phyloP scores from a whole-genome alignment of 1,140 invertebrate genomes.

The Lepidurus couesii region DNA sequence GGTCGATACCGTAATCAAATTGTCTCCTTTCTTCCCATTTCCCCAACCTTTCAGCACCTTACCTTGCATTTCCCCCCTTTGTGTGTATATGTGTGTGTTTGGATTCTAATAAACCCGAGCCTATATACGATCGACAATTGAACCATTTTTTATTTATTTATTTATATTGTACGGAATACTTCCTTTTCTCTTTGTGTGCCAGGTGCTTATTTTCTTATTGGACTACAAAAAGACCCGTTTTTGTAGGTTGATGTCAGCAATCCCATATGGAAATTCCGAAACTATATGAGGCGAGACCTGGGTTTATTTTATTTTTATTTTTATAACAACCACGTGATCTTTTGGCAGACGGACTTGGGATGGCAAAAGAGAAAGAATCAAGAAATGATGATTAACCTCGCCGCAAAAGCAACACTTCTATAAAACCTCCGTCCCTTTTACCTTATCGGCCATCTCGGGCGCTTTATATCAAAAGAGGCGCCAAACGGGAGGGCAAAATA shows the following conservation, averaged over 20 bases:
- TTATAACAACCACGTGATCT: neutral
- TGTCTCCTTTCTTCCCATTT: neutral
- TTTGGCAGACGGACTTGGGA: neutral
- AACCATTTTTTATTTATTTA: too few species aligned
- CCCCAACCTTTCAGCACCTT: neutral
- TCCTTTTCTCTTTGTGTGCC: too few species aligned
- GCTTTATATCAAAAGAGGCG: constrained; percentile 1
- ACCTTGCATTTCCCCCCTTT: neutral
- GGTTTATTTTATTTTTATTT: neutral
- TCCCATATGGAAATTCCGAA: too few species aligned
- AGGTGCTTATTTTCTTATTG: too few species aligned
- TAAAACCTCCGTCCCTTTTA: neutral
- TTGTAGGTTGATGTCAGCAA: too few species aligned
- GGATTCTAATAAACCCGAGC: neutral
- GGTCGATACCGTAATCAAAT: constrained; percentile 1
- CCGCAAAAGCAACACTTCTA: constrained; percentile 14
- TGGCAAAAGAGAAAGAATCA: neutral
- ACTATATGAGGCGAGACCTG: too few species aligned
- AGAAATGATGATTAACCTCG: neutral
- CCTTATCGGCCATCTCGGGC: neutral
- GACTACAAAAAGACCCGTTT: too few species aligned
- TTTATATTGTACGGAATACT: too few species aligned
- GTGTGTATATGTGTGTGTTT: neutral
- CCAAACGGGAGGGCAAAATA: constrained; percentile 14
- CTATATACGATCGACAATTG: too few species aligned